Base-by-base conservation (phyloP, 2,113 vertebrate genomes). In the Pachypanchax playfairii region DNA sequence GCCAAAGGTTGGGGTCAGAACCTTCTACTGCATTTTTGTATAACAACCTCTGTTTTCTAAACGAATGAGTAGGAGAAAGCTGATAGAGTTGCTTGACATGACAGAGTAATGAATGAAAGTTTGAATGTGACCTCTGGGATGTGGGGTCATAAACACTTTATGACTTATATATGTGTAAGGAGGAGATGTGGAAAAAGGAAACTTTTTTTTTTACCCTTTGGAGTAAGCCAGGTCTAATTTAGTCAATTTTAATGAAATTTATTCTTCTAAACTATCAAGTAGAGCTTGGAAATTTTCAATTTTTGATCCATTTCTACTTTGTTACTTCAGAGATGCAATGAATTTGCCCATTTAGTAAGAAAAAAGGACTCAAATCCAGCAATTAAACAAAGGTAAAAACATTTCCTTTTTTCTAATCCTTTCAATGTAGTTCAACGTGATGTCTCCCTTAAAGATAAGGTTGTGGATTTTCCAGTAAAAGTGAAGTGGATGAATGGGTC, bases 71-170 rank as follows among this genome's bases (percentile, higher is more conserved):
- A 59, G 48, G 50, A 36, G 82, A 80, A 88, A 87, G 72, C 75
- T 22, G 85, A 90, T 83, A 80, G 76, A 77, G 60, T 66, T 65
- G 53, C 81, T 89, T 79, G 79, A 85, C 82, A 75, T 86, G 85
- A 87, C 77, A 52, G 70, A 85, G 75, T 77, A 73, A 80, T 58
- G 38, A 79, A 88, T 86, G 78, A 88, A 85, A 83, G 56, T 75
- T 79, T 77, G 75, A 62, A 49, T 52, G 74, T 82, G 79, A 81
- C 83, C 87, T 68, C 31, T 73, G 55, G 57, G 85, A 82, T 72
- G 66, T 24, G 53, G 47, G 81, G 82, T 84, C 87, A 83, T 84
- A 90, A 90, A 90, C 84, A 88, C 82, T 84, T 85, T 73, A 72
- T 85, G 54, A 63, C 62, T 54, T 85, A 22, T 74, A 67, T 70